Evolutionary conservation across 2,113 vertebrate species (phyloP).

Genomic region (Rhynchomys soricoides): DNA sequence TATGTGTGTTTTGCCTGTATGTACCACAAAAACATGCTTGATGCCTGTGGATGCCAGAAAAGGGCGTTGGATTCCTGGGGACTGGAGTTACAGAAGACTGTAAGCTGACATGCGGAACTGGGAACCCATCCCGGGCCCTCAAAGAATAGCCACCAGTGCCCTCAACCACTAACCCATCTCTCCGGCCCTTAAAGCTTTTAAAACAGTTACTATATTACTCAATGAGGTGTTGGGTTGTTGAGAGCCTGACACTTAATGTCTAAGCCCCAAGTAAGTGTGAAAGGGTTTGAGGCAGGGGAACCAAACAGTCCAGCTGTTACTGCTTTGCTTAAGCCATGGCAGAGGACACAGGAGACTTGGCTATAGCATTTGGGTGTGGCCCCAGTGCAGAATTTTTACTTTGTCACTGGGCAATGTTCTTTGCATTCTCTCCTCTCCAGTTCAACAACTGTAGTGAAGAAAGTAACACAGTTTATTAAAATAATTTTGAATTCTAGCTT

Average conservation of each 20-base stretch:
- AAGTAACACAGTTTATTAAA: not conserved
- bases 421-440: not conserved
- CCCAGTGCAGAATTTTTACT: not conserved
- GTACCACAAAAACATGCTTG: not conserved
- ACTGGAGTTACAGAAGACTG: not conserved
- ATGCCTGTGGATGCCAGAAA: not conserved
- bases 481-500: not conserved
- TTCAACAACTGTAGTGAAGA: not conserved
- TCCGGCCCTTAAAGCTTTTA: not conserved
- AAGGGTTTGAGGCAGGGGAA: slow-evolving; percentile 9
- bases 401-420: not conserved
- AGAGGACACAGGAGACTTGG: not conserved
- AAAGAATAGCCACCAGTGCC: not conserved
- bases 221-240: not conserved
- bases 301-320: not conserved
- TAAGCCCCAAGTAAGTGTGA: not conserved
- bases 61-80: not conserved
- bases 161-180: not conserved
- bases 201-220: slow-evolving; percentile 35
- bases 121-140: not conserved
- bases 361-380: not conserved
- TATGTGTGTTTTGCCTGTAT: not conserved
- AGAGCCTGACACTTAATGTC: not conserved
- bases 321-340: not conserved
- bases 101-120: not conserved